A percentile compares a stretch with the other conserved stretches of the same genome.
Evolutionary conservation across 2,113 vertebrate genomes (phyloP).

Genomic region (Callaeas wilsoni): DNA sequence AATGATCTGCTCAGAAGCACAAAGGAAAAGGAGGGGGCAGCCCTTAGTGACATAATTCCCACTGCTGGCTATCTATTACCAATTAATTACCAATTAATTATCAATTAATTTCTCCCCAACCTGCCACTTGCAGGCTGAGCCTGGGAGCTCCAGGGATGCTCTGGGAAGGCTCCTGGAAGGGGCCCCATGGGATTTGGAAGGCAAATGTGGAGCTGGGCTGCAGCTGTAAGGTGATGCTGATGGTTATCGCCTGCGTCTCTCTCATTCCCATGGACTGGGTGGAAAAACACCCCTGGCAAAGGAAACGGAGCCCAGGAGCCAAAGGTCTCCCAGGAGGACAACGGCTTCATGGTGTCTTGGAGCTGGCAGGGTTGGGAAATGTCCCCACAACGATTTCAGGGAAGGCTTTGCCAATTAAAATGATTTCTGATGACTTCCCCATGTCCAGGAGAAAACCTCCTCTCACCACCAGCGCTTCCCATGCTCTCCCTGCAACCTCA

Average conservation of each 20-base stretch:
- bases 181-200: background rate
- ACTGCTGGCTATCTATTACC: background rate
- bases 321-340: background rate
- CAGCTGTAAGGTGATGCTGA: background rate
- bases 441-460: rapidly evolving
- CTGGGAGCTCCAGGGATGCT: background rate
- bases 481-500: background rate
- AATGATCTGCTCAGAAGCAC: background rate
- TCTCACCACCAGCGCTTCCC: background rate
- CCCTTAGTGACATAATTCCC: rapidly evolving
- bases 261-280: background rate
- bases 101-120: background rate
- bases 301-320: background rate
- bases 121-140: background rate
- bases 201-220: background rate
- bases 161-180: background rate
- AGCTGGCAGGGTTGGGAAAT: background rate
- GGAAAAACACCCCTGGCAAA: constrained; percentile 8
- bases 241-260: background rate
- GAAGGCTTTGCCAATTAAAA: background rate
- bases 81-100: background rate
- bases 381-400: background rate
- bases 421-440: background rate
- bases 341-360: rapidly evolving
- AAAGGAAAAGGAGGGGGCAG: background rate